Percentiles rank a stretch among this genome's conserved stretches.
Conservation (phyloP, 2,113 vertebrate genomes). For the Vicugna pacos region DNA sequence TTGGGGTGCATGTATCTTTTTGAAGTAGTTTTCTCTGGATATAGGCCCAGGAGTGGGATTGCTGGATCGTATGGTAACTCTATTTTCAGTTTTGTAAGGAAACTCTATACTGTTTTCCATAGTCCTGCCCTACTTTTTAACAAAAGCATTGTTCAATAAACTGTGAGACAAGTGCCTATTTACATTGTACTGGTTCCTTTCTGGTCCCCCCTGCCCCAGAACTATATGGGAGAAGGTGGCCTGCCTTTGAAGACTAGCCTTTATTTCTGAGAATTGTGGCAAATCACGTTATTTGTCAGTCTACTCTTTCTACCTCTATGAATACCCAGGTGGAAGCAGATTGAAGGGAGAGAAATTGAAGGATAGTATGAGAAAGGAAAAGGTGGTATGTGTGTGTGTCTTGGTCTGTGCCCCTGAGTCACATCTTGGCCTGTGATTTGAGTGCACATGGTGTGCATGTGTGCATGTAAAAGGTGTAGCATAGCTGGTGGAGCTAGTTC, state of each 20-base stretch:
- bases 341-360: constrained; percentile 1
- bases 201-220: not conserved
- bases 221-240: not conserved
- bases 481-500: not conserved
- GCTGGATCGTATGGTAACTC: too few relatives aligned
- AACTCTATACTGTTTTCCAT: too few relatives aligned
- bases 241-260: not conserved
- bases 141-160: constrained; percentile 21
- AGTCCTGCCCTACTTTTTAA: not conserved
- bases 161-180: not conserved
- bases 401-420: not conserved
- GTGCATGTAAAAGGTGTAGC: not conserved
- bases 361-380: not conserved
- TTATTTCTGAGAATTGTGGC: constrained; percentile 37
- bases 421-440: not conserved
- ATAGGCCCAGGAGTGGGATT: too few relatives aligned
- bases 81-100: too few relatives aligned
- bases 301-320: not conserved
- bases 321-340: not conserved
- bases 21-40: too few relatives aligned
- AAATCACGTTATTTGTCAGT: constrained; percentile 1
- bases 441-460: not conserved
- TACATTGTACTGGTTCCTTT: not conserved
- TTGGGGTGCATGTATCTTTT: too few relatives aligned
- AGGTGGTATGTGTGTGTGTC: not conserved